Base-by-base conservation (phyloP, 2,113 vertebrate genomes). In the Ciconia stormi region DNA sequence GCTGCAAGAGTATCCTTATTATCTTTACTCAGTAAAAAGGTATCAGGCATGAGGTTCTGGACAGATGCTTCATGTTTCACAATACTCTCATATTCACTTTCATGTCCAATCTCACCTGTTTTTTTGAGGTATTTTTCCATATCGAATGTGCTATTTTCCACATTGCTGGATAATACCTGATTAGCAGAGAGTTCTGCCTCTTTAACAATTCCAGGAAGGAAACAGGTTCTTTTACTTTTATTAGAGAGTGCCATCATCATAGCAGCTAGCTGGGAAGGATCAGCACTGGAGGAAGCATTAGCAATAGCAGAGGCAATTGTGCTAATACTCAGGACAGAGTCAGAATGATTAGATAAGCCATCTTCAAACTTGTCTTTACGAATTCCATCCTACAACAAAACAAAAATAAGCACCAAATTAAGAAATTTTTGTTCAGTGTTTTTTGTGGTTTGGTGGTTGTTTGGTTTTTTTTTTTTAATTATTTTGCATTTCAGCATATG, bases 221-320 rank as follows among this genome's bases (percentile, higher is more conserved):
- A 87, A 84, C 12, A 65, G 42, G 62, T 97, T n/a, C 49, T 94
- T 89, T 97, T 98, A 46, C 69, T 98, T 97, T 98, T 99, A 97
- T 98, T 99, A 53, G 98, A 99, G 67, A 99, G 98, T 62, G 98
- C 97, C 97, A 99, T 97, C 91, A 99, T 99, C 99, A 99, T 99
- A 84, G 98, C 98, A 87, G 99, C 99, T 71, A 99, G 97, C 89
- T 99, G 99, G 25, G 98, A 98, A n/a, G 99, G 99, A 49, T 99
- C 99, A 11, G 98, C 98, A 85, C 98, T 99, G 80, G 98, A 92
- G 16, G 99, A 99, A 11, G 99, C 99, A 84, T 99, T 98, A 8
- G 98, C 98, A 66, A 99, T 99, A 53, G 99, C 99, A 47, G 98
- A 98, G 59, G 99, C 99, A 81, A 99, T 99, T 12, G 98, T 99